These are phyloP conservation scores for Cyprinodon variegatus DNA, from an alignment of 2,113 vertebrate species.

Conservation along the genomic window DNA sequence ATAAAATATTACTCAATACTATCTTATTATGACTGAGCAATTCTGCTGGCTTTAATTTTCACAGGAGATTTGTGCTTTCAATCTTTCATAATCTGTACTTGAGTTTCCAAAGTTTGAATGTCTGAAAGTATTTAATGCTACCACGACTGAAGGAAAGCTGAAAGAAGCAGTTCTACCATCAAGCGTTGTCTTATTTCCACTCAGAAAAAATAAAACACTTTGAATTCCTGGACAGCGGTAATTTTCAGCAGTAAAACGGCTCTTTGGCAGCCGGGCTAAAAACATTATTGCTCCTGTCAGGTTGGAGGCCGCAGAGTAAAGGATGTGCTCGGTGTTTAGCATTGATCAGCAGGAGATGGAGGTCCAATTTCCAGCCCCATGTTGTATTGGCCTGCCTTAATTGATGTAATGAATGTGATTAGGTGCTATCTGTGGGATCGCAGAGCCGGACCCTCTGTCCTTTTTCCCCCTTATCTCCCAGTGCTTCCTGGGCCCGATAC, in stretches of 20 bases:
- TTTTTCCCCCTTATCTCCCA: slow-evolving; percentile 71
- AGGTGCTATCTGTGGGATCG: slow-evolving; percentile 78
- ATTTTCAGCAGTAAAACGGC: background rate
- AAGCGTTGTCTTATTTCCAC: background rate
- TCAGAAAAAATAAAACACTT: background rate
- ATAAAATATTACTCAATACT: slow-evolving; percentile 12
- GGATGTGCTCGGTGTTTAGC: slow-evolving; percentile 58
- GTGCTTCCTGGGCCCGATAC: slow-evolving; percentile 72
- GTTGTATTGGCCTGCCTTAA: slow-evolving; percentile 74
- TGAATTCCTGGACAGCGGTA: background rate
- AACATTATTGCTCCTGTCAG: background rate
- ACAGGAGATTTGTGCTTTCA: slow-evolving; percentile 52
- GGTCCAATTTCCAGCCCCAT: slow-evolving; percentile 55
- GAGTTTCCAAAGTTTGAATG: slow-evolving; percentile 6
- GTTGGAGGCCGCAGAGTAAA: slow-evolving; percentile 32
- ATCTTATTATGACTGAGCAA: slow-evolving; percentile 23
- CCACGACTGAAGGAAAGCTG: background rate
- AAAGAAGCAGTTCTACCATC: background rate
- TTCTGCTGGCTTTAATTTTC: slow-evolving; percentile 38
- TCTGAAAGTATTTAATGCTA: background rate
- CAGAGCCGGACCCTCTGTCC: slow-evolving; percentile 66
- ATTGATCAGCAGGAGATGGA: slow-evolving; percentile 70
- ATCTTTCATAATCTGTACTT: slow-evolving; percentile 37
- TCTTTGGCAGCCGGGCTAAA: background rate
- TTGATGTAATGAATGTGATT: slow-evolving; percentile 84